Percentiles rank a stretch among this genome's conserved stretches.
Evolutionary conservation across 2,113 vertebrate genomes (phyloP).

Genomic region (Columba janthina): DNA sequence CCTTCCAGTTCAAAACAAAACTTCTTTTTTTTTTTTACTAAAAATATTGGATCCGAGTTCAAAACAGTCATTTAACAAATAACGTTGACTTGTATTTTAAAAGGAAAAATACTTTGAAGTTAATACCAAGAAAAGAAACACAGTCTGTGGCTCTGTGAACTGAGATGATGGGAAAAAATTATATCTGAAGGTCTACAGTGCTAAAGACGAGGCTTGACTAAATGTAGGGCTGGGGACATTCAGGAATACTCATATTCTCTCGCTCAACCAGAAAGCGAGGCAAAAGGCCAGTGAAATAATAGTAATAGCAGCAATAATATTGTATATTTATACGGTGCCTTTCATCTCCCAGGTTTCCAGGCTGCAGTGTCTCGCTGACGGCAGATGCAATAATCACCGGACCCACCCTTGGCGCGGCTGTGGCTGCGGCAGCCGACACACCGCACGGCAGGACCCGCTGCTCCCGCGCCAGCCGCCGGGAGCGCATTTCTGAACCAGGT

Average conservation of each 20-base stretch:
- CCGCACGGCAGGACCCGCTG: neutral
- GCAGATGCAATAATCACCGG: neutral
- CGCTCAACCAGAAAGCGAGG: neutral
- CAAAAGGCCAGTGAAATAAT: neutral
- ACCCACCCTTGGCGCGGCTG: neutral
- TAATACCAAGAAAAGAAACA: conserved; percentile 47
- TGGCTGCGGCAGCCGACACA: neutral
- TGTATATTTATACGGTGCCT: neutral
- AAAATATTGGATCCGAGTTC: conserved; percentile 66
- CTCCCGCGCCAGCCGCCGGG: accelerated
- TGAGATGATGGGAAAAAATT: conserved; percentile 54
- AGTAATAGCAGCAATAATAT: neutral
- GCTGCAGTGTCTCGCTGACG: neutral
- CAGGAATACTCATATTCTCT: neutral
- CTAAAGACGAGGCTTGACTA: neutral
- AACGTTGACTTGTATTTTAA: conserved; percentile 57
- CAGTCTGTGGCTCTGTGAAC: conserved; percentile 44
- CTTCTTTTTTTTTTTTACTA: neutral
- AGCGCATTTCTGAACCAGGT: neutral
- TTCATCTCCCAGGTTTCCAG: neutral
- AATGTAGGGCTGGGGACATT: neutral
- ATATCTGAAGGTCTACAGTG: neutral
- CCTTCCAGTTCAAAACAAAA: conserved; percentile 60
- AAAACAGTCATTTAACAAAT: conserved; percentile 63
- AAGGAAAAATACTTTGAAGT: conserved; percentile 57